Conservation (phyloP, 92 coral and sea anemone species). For the Siderastrea radians region DNA sequence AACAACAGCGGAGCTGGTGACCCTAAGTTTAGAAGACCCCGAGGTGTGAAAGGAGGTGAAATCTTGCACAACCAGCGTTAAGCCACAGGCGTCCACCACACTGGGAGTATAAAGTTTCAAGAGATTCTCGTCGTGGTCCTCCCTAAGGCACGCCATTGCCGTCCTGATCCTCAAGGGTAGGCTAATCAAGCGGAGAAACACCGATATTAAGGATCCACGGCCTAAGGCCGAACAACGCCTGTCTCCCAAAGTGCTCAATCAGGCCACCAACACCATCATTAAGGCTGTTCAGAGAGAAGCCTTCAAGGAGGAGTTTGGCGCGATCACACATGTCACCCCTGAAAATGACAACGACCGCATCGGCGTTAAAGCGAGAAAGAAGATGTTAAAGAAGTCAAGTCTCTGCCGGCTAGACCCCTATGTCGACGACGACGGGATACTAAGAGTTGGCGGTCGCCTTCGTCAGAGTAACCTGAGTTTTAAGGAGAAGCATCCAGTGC, state of each 20-base stretch:
- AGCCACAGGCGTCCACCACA: neutral
- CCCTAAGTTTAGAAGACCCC: conserved; percentile 53
- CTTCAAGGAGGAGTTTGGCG: neutral
- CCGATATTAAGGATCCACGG: neutral
- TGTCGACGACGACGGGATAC: conserved; percentile 5
- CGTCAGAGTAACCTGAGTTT: too few species aligned
- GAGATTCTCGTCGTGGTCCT: neutral
- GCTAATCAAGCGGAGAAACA: neutral
- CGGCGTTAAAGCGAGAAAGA: conserved; percentile 12
- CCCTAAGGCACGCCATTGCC: conserved; percentile 5
- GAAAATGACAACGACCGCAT: neutral
- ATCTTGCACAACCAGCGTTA: conserved; percentile 8
- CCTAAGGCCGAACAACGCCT: neutral
- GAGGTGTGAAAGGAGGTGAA: conserved; percentile 49
- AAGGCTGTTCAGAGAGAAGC: neutral
- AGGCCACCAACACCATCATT: neutral
- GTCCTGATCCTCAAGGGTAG: neutral
- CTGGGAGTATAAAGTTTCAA: neutral
- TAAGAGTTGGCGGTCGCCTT: too few species aligned
- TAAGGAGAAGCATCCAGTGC: too few species aligned
- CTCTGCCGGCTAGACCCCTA: conserved; percentile 65
- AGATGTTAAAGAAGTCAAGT: conserved; percentile 23
- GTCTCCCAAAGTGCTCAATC: neutral
- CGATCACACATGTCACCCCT: neutral
- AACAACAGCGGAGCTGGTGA: conserved; percentile 33